These are phyloP conservation scores for Stichodactyla mertensii DNA, from an alignment of 64 coral and sea anemone genomes.

Conservation along the genomic window DNA sequence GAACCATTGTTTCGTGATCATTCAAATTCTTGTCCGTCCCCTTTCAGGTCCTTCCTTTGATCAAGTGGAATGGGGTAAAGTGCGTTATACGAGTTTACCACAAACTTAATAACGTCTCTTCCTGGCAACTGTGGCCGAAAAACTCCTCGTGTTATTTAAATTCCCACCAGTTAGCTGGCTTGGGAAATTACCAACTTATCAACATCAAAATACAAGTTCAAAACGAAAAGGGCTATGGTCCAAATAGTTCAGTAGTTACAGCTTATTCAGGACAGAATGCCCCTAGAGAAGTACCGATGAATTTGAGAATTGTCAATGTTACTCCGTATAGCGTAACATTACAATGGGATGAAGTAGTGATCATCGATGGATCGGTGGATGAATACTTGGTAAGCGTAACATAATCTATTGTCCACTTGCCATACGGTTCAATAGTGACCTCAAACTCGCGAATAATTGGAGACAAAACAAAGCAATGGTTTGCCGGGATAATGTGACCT, in stretches of 20 bases:
- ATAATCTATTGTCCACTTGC: no score
- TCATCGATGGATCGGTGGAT: conserved; percentile 2
- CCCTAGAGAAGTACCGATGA: background rate
- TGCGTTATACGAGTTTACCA: background rate
- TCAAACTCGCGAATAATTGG: no score
- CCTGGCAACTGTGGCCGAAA: background rate
- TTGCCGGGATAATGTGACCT: no score
- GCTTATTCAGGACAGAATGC: conserved; percentile 30
- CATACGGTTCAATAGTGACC: no score
- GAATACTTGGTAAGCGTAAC: background rate
- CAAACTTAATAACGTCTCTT: background rate
- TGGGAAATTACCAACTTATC: background rate
- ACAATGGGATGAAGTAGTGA: background rate
- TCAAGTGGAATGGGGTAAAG: background rate
- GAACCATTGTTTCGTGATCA: no score
- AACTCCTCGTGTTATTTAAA: background rate
- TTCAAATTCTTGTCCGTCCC: no score
- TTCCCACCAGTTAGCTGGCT: background rate
- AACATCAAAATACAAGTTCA: conserved; percentile 17
- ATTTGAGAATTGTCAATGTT: background rate
- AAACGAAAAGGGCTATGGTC: conserved; percentile 22
- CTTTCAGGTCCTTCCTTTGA: background rate
- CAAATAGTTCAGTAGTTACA: conserved; percentile 19
- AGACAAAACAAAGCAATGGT: no score
- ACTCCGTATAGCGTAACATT: conserved; percentile 8